Evolutionary conservation across 1,140 invertebrate species (phyloP), one percentile per base, ranked within the genome.

Genomic region (Cydia strobilella): DNA sequence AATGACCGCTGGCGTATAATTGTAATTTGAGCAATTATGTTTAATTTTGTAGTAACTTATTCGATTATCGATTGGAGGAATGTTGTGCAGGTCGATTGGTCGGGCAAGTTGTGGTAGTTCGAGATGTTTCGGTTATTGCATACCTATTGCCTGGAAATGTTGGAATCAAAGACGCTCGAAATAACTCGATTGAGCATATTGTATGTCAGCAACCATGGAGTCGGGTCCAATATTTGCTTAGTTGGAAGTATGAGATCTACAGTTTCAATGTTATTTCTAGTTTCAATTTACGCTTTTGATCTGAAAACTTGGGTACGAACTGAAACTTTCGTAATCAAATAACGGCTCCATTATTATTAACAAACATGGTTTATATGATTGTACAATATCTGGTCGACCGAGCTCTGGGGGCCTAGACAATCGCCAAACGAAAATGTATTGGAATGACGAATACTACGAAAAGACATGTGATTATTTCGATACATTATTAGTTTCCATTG

Each of bases 1-100:
- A 69, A 69, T 35, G 27, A 10, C 65, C n/a, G 31, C 5, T 35
- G 65, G 31, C 35, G 31, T 69, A 35, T 69, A 69, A 69, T 35
- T 69, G 65, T 69, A 69, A 69, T 42, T 35, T 3, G 31, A 39
- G 65, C 65, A 69, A 69, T 69, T 69, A 69, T 35, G 65, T 69
- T 69, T 69, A 35, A 69, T 69, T 69, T 69, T n/a, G 65, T 18
- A 69, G 12, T 27, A 35, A 69, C 27, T n/a, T 39, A 69, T 69
- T 69, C 35, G 65, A 69, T 20, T 69, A 69, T 69, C 31, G 65
- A 69, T 69, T 69, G 31, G 13, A n/a, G n/a, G 31, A 39, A 59
- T 9, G 54, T 59, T 23, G 54, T 10, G 18, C 51, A 4, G 15
- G 51, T 18, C 0, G 51, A 54, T 15, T 15, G 51, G 15, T 18